Base-by-base conservation (phyloP, 2,888 invertebrate genomes). In the Pollenia angustigena region DNA sequence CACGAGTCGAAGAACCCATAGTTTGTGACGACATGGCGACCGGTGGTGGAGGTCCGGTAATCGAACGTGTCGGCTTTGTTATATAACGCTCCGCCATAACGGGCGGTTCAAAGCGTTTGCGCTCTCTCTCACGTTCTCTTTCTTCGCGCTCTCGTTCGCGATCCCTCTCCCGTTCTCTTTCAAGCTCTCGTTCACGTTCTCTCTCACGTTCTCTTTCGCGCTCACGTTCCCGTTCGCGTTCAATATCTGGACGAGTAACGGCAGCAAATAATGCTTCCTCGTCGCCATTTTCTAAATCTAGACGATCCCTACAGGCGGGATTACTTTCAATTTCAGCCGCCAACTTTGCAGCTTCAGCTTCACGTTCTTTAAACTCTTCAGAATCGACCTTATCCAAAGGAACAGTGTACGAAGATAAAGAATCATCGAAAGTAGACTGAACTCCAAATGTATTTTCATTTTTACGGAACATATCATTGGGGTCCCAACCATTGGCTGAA, bases 401-500 rank as follows among this genome's bases (percentile, higher is more conserved):
- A 90, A 98, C 95, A 88, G 99, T 99, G 92, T 99, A 99, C 54
- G 98, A 97, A n/a, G 96, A 95, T 89, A 99, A 94, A 87, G 97
- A 96, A 91, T 98, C 97, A 92, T 98, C 98, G 93, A 97, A 99
- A 3, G 98, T 98, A 89, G 98, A 97, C 90, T 96, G 96, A 11
- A 99, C 98, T 78, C 99, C 98, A 93, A 98, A 99, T 89, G 97
- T 95, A 92, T 96, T 95, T 93, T 98, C 97, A 94, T 99, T 99
- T 93, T 96, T 97, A 88, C 96, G 95, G 94, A 99, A 99, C 99
- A 99, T 99, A 90, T 99, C 99, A 93, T 97, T 96, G 2, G 97
- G 97, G 94, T 98, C 98, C 99, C 99, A 99, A 84, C 99, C 99
- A 94, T 98, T 98, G 93, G 96, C 95, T 89, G 95, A 95, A 89